These are phyloP conservation scores for Ranitomeya imitator DNA, from an alignment of 2,113 vertebrate genomes.

Conservation along the genomic window DNA sequence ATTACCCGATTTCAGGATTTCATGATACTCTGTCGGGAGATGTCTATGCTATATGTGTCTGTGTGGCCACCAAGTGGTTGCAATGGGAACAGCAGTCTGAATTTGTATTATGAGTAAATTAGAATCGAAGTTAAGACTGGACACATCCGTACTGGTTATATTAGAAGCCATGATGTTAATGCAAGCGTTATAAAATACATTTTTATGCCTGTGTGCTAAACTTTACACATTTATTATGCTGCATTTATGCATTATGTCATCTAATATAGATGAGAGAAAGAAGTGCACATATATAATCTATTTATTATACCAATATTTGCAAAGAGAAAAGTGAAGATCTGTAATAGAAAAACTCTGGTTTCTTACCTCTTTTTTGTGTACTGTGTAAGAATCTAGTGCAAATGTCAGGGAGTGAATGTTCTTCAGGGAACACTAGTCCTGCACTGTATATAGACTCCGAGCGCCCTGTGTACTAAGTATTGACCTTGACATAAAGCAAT, in stretches of 20 bases:
- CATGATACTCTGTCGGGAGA: too few species aligned
- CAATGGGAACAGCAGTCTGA: too few species aligned
- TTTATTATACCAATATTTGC: not conserved
- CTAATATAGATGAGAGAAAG: not conserved
- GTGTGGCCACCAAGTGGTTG: too few species aligned
- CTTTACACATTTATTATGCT: not conserved
- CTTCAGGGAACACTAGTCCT: not conserved
- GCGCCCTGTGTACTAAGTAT: not conserved
- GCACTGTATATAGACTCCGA: slow-evolving; percentile 5
- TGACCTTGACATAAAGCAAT: slow-evolving; percentile 11
- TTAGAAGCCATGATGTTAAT: too few species aligned
- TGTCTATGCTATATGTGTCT: too few species aligned
- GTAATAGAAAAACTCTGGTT: not conserved
- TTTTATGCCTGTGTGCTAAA: too few species aligned
- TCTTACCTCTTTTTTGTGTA: not conserved
- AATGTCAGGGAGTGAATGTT: slow-evolving; percentile 12
- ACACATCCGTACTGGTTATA: too few species aligned
- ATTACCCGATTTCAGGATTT: too few species aligned
- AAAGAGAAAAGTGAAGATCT: not conserved
- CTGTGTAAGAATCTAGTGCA: not conserved
- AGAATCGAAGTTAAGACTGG: too few species aligned
- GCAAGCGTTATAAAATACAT: too few species aligned
- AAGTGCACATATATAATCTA: not conserved
- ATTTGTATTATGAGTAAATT: too few species aligned
- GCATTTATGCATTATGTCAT: not conserved